Percentiles rank a stretch among this genome's conserved stretches.
These are phyloP conservation scores for Acanthurus lineatus DNA, from an alignment of 2,797 vertebrate species.

Conservation along the genomic window DNA sequence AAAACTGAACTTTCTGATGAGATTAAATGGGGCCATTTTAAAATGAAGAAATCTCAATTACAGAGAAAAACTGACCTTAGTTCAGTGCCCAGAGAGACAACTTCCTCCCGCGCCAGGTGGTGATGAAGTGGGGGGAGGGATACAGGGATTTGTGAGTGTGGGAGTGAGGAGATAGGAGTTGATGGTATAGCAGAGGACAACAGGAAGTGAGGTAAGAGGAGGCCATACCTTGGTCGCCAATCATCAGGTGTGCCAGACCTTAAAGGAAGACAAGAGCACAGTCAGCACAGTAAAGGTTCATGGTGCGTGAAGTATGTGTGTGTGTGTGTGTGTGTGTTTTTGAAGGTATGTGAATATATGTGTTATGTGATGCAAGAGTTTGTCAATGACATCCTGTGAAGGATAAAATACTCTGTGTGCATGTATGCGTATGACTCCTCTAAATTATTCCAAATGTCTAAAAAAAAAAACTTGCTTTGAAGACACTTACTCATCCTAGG, in stretches of 20 bases:
- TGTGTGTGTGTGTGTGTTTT: constrained; percentile 15
- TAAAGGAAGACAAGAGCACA: constrained; percentile 99
- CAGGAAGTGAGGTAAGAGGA: constrained; percentile 88
- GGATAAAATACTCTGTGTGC: constrained; percentile 34
- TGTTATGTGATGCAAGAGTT: constrained; percentile 50
- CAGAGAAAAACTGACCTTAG: constrained; percentile 82
- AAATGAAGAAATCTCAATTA: constrained; percentile 56
- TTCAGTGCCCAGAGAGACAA: constrained; percentile 84
- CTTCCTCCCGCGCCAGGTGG: constrained; percentile 83
- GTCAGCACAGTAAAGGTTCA: constrained; percentile 98
- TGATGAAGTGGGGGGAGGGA: constrained; percentile 85
- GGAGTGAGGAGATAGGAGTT: constrained; percentile 76
- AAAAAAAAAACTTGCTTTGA: constrained; percentile 29
- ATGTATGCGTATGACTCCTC: constrained; percentile 27
- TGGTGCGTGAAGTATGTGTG: constrained; percentile 81
- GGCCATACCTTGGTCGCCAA: constrained; percentile 99
- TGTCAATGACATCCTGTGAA: constrained; percentile 57
- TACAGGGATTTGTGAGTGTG: constrained; percentile 79
- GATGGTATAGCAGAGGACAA: constrained; percentile 91
- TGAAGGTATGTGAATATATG: constrained; percentile 18
- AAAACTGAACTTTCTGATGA: constrained; percentile 40
- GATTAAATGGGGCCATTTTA: constrained; percentile 47
- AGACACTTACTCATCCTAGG: constrained; percentile 72
- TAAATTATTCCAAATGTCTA: constrained; percentile 53
- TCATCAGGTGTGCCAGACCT: constrained; percentile 99